Evolutionary conservation across 2,113 vertebrate species (phyloP).

Genomic region (Dascyllus trimaculatus): DNA sequence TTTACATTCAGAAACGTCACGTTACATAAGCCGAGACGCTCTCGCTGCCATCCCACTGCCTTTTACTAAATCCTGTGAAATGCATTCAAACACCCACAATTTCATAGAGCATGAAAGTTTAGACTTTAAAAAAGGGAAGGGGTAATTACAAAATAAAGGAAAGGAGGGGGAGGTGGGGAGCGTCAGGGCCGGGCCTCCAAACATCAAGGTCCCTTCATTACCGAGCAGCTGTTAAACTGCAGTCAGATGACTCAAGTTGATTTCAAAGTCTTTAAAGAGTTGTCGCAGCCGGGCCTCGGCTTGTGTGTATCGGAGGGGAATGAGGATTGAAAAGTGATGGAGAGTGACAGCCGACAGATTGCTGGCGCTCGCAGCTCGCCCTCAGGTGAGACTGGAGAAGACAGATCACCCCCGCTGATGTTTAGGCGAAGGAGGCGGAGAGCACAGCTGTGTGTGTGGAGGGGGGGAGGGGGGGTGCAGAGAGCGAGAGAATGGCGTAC

Average conservation of each 20-base stretch:
- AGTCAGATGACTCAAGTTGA: constrained; percentile 69
- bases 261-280: constrained; percentile 74
- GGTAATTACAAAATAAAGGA: constrained; percentile 12
- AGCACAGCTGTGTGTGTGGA: constrained; percentile 73
- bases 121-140: constrained; percentile 5
- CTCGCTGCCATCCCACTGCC: neutral
- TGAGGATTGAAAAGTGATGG: constrained; percentile 73
- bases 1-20: neutral
- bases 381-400: constrained; percentile 71
- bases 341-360: constrained; percentile 85
- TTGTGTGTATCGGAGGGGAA: constrained; percentile 63
- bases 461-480: too few relatives aligned
- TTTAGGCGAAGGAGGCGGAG: constrained; percentile 59
- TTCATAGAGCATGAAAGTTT: neutral
- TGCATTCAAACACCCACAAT: neutral
- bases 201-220: constrained; percentile 56
- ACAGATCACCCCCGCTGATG: constrained; percentile 72
- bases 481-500: neutral
- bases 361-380: constrained; percentile 70
- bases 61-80: neutral
- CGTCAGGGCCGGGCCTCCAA: neutral
- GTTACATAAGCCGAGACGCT: constrained; percentile 7
- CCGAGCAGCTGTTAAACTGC: constrained; percentile 61
- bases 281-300: constrained; percentile 32
- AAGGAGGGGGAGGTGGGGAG: neutral